phyloP scores from a whole-genome alignment of 2,888 invertebrate species.

The Lissocephala sabroskyi region DNA sequence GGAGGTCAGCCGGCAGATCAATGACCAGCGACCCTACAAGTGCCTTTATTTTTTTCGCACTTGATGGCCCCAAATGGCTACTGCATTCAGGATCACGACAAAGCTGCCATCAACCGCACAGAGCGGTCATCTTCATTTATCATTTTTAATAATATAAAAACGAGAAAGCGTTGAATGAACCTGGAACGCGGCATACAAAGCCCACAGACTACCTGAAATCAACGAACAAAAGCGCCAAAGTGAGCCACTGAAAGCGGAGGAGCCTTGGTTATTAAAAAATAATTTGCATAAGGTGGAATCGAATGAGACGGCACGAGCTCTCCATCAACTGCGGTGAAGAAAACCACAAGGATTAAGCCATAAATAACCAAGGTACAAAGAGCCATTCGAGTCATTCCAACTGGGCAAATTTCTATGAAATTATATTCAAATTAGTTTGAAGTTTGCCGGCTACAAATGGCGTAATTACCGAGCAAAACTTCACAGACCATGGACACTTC shows the following conservation, averaged over 20 bases:
- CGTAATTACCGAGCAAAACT: conserved; percentile 45
- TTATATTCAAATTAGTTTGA: conserved; percentile 65
- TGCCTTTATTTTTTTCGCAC: conserved; percentile 15
- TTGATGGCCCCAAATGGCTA: conserved; percentile 51
- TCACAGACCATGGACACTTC: conserved; percentile 23
- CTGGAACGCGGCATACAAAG: conserved; percentile 38
- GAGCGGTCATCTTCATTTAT: conserved; percentile 57
- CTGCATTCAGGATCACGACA: conserved; percentile 22
- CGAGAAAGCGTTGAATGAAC: conserved; percentile 45
- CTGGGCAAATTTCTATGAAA: conserved; percentile 55
- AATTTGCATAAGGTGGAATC: conserved; percentile 56
- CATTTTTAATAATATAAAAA: conserved; percentile 67
- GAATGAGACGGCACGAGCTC: conserved; percentile 37
- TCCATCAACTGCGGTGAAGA: conserved; percentile 1
- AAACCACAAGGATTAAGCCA: conserved; percentile 61
- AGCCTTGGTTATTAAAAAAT: conserved; percentile 61
- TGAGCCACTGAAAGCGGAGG: conserved; percentile 8
- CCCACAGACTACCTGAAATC: conserved; percentile 11
- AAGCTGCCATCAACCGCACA: not conserved
- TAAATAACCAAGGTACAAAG: conserved; percentile 39
- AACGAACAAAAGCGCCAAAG: conserved; percentile 17
- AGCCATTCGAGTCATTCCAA: conserved; percentile 8
- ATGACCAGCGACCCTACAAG: no score
- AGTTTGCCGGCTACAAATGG: conserved; percentile 49
- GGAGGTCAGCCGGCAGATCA: no score